Percentiles rank a stretch among this genome's conserved stretches.
phyloP scores from a whole-genome alignment of 2,113 vertebrate species.

The Chascanopsetta lugubris region DNA sequence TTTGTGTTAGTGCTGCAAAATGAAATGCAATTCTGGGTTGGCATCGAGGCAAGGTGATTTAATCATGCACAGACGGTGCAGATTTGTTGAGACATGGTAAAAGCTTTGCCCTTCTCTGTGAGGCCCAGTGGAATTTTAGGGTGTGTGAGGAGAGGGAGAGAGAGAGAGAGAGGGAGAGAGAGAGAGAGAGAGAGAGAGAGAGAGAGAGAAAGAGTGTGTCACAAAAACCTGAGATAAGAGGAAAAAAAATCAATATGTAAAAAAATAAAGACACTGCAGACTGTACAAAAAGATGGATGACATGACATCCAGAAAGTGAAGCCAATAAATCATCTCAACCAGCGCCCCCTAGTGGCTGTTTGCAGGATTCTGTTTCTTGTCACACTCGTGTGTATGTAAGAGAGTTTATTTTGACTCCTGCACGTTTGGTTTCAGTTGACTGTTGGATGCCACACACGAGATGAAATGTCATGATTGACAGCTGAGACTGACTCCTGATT shows the following conservation, averaged over 20 bases:
- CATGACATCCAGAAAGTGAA: background rate
- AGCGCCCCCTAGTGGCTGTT: background rate
- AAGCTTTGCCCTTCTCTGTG: constrained; percentile 39
- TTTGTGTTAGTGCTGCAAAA: constrained; percentile 6
- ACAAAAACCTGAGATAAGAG: background rate
- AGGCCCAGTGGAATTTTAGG: constrained; percentile 10
- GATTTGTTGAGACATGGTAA: constrained; percentile 35
- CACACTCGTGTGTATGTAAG: no score
- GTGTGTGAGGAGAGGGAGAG: no score
- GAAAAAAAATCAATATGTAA: background rate
- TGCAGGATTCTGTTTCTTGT: no score
- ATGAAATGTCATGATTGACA: no score
- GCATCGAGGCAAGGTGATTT: constrained; percentile 17
- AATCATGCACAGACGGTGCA: constrained; percentile 17
- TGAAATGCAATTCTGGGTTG: constrained; percentile 35
- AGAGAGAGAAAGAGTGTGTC: background rate
- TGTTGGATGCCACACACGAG: no score
- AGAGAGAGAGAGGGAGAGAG: background rate
- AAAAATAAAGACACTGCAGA: background rate
- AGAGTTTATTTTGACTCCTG: no score
- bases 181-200: background rate
- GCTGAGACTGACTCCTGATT: no score
- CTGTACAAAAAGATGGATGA: background rate
- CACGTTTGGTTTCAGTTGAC: no score
- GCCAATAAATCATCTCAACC: background rate